phyloP scores from a whole-genome alignment of 2,888 invertebrate species.

The Drosophila multiciliata region DNA sequence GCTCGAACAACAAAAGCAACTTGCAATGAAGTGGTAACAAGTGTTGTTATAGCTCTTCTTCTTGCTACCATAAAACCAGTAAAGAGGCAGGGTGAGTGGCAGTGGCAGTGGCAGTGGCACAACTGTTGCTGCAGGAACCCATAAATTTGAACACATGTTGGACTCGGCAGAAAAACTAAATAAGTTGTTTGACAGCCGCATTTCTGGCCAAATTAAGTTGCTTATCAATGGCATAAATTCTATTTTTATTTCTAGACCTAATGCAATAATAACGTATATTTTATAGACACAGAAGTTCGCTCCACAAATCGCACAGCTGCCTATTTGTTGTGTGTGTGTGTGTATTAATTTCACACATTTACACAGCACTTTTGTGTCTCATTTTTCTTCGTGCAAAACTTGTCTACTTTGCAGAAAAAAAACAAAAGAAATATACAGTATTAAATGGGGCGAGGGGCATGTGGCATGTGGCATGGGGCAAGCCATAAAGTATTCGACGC shows the following conservation, averaged over 20 bases:
- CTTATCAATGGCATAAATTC: slow-evolving; percentile 64
- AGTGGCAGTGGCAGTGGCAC: slow-evolving; percentile 6
- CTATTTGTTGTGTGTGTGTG: slow-evolving; percentile 18
- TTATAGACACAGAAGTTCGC: slow-evolving; percentile 55
- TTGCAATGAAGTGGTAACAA: slow-evolving; percentile 59
- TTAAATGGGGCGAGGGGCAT: slow-evolving; percentile 4
- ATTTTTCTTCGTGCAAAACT: slow-evolving; percentile 59
- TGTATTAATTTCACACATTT: slow-evolving; percentile 75
- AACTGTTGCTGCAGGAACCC: slow-evolving; percentile 57
- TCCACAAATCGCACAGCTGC: slow-evolving; percentile 19
- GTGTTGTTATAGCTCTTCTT: slow-evolving; percentile 31
- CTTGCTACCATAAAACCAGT: slow-evolving; percentile 22
- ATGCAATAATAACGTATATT: slow-evolving; percentile 74
- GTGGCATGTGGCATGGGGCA: background rate
- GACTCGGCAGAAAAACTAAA: slow-evolving; percentile 48
- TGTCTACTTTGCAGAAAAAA: slow-evolving; percentile 51
- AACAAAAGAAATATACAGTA: slow-evolving; percentile 7
- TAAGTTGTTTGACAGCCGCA: slow-evolving; percentile 43
- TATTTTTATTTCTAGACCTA: slow-evolving; percentile 56
- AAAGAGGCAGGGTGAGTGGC: slow-evolving; percentile 4
- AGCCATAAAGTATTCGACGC: slow-evolving; percentile 51
- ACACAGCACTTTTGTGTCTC: slow-evolving; percentile 72
- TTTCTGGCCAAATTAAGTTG: slow-evolving; percentile 22
- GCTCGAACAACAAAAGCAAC: slow-evolving; percentile 24
- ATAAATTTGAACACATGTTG: slow-evolving; percentile 64